Evolutionary conservation across 2,888 invertebrate genomes (phyloP), one percentile per base, ranked within the genome.

Genomic region (Carterocephalus palaemon): DNA sequence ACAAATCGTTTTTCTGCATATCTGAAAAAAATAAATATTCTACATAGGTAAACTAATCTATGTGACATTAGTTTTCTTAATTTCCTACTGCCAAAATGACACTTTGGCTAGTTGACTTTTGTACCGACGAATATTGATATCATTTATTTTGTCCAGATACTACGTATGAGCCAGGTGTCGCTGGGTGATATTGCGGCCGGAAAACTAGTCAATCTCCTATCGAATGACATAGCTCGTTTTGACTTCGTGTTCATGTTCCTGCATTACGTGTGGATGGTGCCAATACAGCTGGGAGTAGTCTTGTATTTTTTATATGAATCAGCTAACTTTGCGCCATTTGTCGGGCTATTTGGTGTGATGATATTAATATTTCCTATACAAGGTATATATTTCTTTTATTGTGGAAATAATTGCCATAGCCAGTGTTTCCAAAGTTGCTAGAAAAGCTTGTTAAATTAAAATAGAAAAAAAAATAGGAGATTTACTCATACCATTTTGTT

Each of bases 161-260:
- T 96, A 29, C 89, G 90, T 22, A 81, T 95, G 50, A 94, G 92
- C 61, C 91, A 92, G 67, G 89, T 89, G 2, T 90, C 94, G 0
- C 62, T 95, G 12, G 91, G 92, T 0, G 90, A 90, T 46, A 89
- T 91, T 72, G 61, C 89, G 60, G 80, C 93, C 56, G 95, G 95
- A 0, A 92, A 95, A 70, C 87, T 96, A 51, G 91, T 95, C 13
- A 96, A 95, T 73, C 76, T 96, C 39, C 71, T 96, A 61, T 93
- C 95, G 0, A 95, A 95, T 57, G 96, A 96, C 69, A 92, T 95
- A 5, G 90, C 91, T 39, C 88, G 95, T 59, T 94, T 95, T 66
- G 95, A 96, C 67, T 87, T 90, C 70, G 88, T 91, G 1, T 89
- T 92, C 47, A 75, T 91, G 60, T 91, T 91, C 62, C 66, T 94